Evolutionary conservation across 1,140 invertebrate genomes (phyloP), one percentile per base, ranked within the genome.

Genomic region (Camponotus floridanus): DNA sequence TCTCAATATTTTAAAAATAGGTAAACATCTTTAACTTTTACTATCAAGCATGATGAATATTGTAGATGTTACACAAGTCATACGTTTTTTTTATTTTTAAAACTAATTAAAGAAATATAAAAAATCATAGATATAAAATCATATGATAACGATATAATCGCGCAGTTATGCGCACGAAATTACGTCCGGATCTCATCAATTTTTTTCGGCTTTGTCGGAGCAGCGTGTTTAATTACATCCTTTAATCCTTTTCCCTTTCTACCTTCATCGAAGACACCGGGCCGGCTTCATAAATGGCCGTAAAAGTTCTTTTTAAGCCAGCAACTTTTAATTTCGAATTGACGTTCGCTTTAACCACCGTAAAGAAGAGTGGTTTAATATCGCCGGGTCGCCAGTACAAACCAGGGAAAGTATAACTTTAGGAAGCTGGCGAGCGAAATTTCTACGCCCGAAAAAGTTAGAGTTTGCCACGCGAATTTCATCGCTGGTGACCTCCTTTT

Each of bases 291-390:
- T 89, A 89, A 90, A 89, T 79, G 88, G 48, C 71, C 26, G 55
- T 26, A 51, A 85, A 90, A 90, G 74, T 90, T 84, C 88, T 71
- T 70, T 39, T 70, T 51, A 76, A 86, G 59, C 59, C 67, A 13
- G 48, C 73, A 90, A 90, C 88, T 89, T 89, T 90, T 90, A 87
- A 90, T 90, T 90, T 90, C 74, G 39, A 89, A 68, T 90, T 90
- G 88, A 90, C 88, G 79, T 89, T 85, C 68, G 64, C 39, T 61
- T 76, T 68, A 81, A 70, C 73, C 51, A 42, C 81, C 68, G 57
- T 36, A 87, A 88, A 89, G 62, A 62, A 70, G 59, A 48, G 13
- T 51, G 76, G 84, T 86, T 89, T 89, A 89, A 89, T 89, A 86
- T 88, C 76, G 70, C 51, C 70, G 87, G 86, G 55, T 57, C 39